These are phyloP conservation scores for Puffinus mauretanicus DNA, from an alignment of 2,113 vertebrate species.

Conservation along the genomic window DNA sequence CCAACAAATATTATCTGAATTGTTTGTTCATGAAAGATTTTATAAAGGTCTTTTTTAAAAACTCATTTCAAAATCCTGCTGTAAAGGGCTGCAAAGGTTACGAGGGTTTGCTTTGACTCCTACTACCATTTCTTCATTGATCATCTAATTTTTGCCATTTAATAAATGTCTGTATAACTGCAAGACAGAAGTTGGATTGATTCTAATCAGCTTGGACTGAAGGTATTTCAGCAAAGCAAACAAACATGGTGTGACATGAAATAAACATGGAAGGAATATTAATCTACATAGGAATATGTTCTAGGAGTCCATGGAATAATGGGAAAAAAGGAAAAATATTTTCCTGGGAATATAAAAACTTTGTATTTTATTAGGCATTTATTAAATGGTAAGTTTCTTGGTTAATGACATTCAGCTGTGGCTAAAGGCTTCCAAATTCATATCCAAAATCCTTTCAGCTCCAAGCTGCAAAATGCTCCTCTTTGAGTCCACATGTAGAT, in stretches of 20 bases:
- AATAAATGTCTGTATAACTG: slow-evolving; percentile 1
- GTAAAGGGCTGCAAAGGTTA: slow-evolving; percentile 35
- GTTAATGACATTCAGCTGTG: background rate
- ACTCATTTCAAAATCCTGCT: background rate
- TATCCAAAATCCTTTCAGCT: background rate
- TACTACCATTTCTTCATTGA: slow-evolving; percentile 22
- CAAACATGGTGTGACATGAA: background rate
- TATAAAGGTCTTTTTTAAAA: slow-evolving; percentile 35
- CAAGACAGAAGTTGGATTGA: slow-evolving; percentile 11
- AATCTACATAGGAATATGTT: background rate
- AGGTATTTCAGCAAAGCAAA: background rate
- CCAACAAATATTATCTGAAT: slow-evolving; percentile 17
- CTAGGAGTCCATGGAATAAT: background rate
- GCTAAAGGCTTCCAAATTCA: background rate
- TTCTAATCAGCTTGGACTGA: background rate
- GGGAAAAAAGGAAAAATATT: background rate
- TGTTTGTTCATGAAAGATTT: slow-evolving; percentile 60
- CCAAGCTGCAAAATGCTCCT: background rate
- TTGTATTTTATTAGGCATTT: background rate
- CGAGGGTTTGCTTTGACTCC: slow-evolving; percentile 31
- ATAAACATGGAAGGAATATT: background rate
- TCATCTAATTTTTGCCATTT: slow-evolving; percentile 43
- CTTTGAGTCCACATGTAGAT: background rate
- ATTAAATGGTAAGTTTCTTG: background rate
- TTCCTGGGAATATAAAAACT: background rate